Evolutionary conservation across 2,888 invertebrate species (phyloP).

Genomic region (Archaeoteleia sp.): DNA sequence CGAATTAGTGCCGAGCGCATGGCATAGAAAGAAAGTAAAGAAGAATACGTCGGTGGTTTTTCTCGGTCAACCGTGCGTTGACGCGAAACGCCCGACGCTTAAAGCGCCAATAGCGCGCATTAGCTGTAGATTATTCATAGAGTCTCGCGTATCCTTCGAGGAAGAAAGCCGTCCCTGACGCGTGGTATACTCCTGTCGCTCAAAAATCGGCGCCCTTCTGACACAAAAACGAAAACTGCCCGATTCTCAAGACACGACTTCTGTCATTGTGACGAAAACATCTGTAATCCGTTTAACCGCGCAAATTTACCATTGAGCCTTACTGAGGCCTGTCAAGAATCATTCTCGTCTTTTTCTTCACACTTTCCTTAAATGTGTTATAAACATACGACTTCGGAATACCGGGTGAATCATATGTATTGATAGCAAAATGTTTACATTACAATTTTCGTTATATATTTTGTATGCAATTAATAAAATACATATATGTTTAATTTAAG

Average conservation of each 20-base stretch:
- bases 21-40: slow-evolving; percentile 25
- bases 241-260: slow-evolving; percentile 51
- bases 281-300: slow-evolving; percentile 75
- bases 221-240: slow-evolving; percentile 55
- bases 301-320: slow-evolving; percentile 72
- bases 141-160: slow-evolving; percentile 37
- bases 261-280: slow-evolving; percentile 66
- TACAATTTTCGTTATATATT: no score
- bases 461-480: no score
- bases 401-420: slow-evolving; percentile 23
- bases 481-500: no score
- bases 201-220: slow-evolving; percentile 55
- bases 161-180: slow-evolving; percentile 43
- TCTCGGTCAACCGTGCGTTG: slow-evolving; percentile 26
- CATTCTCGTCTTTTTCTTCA: slow-evolving; percentile 40
- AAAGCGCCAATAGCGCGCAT: slow-evolving; percentile 51
- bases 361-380: slow-evolving; percentile 27
- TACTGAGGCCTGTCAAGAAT: slow-evolving; percentile 50
- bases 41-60: slow-evolving; percentile 10
- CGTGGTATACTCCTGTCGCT: slow-evolving; percentile 55
- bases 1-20: slow-evolving; percentile 48
- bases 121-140: slow-evolving; percentile 57
- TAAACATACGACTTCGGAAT: slow-evolving; percentile 36
- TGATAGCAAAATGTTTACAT: no score
- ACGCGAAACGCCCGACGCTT: slow-evolving; percentile 49